Evolutionary conservation across 2,888 invertebrate genomes (phyloP), one percentile per base, ranked within the genome.

Genomic region (Mechanitis messenoides): DNA sequence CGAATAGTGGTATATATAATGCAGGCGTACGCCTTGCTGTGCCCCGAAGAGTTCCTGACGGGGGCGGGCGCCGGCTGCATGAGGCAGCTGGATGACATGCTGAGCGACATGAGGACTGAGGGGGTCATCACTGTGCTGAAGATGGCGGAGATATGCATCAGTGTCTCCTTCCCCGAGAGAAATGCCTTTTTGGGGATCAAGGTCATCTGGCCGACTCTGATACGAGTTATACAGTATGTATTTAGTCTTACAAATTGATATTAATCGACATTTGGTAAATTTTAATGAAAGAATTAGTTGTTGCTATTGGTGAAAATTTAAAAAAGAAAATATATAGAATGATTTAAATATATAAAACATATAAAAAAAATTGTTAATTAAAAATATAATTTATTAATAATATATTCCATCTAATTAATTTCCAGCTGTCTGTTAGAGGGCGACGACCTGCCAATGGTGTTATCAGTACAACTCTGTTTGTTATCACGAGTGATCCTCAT

Each of bases 21-120:
- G 78, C 93, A 95, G 80, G 95, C 95, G 0, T 96, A 97, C 79
- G 92, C 96, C 0, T 83, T 97, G 20, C 84, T 97, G 11, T 94
- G 94, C 67, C 95, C 96, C 0, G 93, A 95, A 73, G 92, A 94
- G 69, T 96, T 95, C 76, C 90, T 97, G 63, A 88, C 93, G 70
- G 93, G 92, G 7, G 93, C 94, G 64, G 96, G 96, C 0, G 90
- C 91, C 11, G 91, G 92, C 56, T 92, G 97, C 66, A 92, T 96
- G 68, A 89, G 92, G 1, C 90, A 94, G 11, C 91, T 96, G 65
- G 93, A 93, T 68, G 92, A 93, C 59, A 90, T 97, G 81, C 87
- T 97, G 68, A 91, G 93, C 28, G 97, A 98, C 79, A 92, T 97
- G 88, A 91, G 88, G 31, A 83, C 84, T 0, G 89, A 90, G 57